Percentiles rank a stretch among this genome's conserved stretches.
phyloP scores from a whole-genome alignment of 30 jellyfish, hydroid and myxozoan species.

The Pelagia noctiluca region DNA sequence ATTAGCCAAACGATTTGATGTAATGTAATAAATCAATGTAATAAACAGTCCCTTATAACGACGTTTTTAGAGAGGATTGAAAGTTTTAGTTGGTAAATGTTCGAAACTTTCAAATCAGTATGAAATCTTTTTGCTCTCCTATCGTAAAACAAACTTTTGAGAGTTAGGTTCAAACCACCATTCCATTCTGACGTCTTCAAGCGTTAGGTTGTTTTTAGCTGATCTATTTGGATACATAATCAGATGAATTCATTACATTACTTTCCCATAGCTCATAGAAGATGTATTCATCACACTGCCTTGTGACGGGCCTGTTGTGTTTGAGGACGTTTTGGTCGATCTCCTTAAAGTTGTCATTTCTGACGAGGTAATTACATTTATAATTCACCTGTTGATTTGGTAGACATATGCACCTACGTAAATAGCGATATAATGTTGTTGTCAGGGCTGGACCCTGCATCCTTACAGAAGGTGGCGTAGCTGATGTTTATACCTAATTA shows the following conservation, averaged over 20 bases:
- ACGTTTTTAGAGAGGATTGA: too few species aligned
- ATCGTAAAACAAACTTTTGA: too few species aligned
- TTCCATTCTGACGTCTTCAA: not conserved
- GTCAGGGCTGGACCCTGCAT: not conserved
- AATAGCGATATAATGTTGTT: not conserved
- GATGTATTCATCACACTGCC: constrained; percentile 33
- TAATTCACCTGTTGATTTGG: not conserved
- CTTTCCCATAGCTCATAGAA: constrained; percentile 22
- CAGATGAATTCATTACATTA: not conserved
- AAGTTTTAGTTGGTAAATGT: not conserved
- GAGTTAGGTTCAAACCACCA: not conserved
- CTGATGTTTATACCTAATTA: not conserved
- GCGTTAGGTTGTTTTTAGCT: not conserved
- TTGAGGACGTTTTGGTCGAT: constrained; percentile 26
- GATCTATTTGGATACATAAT: too few species aligned
- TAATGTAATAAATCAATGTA: too few species aligned
- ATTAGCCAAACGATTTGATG: too few species aligned
- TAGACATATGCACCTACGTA: not conserved
- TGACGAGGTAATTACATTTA: constrained; percentile 35
- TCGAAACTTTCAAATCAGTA: not conserved
- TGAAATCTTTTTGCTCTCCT: not conserved
- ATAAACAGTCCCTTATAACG: too few species aligned
- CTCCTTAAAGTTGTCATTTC: constrained; percentile 17
- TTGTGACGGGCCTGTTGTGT: constrained; percentile 29
- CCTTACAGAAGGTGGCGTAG: not conserved